These are phyloP conservation scores for Pogona vitticeps DNA, from an alignment of 2,113 vertebrate genomes.

Conservation along the genomic window DNA sequence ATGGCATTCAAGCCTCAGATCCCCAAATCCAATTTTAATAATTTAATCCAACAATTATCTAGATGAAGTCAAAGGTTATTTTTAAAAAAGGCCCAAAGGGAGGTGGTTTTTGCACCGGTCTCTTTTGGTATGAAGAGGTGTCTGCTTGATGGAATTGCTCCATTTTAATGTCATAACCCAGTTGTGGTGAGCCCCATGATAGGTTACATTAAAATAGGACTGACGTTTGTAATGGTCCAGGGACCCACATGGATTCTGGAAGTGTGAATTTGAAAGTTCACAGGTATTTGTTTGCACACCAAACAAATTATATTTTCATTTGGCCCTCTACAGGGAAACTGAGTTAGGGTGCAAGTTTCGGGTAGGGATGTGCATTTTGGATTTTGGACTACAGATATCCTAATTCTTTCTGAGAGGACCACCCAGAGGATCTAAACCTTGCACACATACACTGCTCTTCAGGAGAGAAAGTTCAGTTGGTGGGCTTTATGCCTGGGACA, in stretches of 20 bases:
- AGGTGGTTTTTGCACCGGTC: background rate
- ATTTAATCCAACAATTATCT: background rate
- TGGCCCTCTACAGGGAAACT: no score
- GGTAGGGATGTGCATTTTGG: no score
- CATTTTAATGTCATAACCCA: slow-evolving; percentile 12
- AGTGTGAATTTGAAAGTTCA: background rate
- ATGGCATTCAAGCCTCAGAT: background rate
- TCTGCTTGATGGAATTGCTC: background rate
- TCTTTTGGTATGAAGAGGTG: slow-evolving; percentile 40
- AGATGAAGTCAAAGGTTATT: background rate
- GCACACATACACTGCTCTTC: no score
- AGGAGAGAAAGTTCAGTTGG: no score
- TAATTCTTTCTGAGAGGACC: no score
- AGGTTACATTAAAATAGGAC: background rate
- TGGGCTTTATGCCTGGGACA: no score
- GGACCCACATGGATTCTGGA: no score
- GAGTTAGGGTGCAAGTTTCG: no score
- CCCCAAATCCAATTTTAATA: background rate
- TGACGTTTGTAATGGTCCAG: no score
- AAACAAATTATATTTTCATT: background rate
- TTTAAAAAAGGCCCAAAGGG: slow-evolving; percentile 22
- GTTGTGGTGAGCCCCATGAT: background rate
- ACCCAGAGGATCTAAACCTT: no score
- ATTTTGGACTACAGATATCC: no score
- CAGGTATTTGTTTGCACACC: background rate